Evolutionary conservation across 1,140 invertebrate species (phyloP).

Genomic region (Meloidogyne floridensis): DNA sequence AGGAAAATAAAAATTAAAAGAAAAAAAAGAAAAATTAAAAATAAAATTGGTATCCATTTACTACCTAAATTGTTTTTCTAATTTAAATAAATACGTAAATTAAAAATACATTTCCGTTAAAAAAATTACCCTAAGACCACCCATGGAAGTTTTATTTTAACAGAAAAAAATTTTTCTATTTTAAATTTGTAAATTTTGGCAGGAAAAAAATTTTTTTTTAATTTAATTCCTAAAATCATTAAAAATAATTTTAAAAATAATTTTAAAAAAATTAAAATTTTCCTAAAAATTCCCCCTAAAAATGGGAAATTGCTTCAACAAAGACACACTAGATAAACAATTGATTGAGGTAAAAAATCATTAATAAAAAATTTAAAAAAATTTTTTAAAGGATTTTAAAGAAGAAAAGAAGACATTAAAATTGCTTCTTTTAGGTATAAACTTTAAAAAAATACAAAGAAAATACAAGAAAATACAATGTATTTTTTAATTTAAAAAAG

Average conservation of each 20-base stretch:
- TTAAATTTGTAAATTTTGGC: no score
- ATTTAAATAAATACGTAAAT: not conserved
- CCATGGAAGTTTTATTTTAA: no score
- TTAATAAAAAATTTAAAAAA: not conserved
- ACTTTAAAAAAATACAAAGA: not conserved
- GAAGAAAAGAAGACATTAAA: constrained; percentile 4
- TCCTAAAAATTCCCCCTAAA: not conserved
- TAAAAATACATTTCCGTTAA: no score
- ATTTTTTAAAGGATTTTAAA: not conserved
- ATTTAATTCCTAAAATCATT: no score
- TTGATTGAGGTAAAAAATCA: not conserved
- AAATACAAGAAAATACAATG: no score
- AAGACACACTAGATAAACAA: not conserved
- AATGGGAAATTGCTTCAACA: not conserved
- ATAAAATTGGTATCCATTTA: not conserved
- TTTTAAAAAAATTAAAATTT: no score
- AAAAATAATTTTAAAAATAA: no score
- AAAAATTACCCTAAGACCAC: no score
- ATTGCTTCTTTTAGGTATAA: not conserved
- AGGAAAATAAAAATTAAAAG: not conserved
- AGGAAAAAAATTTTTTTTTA: no score
- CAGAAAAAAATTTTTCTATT: no score
- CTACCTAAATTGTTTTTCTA: not conserved
- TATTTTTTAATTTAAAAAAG: not conserved
- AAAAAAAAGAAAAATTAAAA: not conserved